Percentiles rank a stretch among this genome's conserved stretches.
Conservation (phyloP, 2,113 vertebrate genomes). For the Microcebus tavaratra region DNA sequence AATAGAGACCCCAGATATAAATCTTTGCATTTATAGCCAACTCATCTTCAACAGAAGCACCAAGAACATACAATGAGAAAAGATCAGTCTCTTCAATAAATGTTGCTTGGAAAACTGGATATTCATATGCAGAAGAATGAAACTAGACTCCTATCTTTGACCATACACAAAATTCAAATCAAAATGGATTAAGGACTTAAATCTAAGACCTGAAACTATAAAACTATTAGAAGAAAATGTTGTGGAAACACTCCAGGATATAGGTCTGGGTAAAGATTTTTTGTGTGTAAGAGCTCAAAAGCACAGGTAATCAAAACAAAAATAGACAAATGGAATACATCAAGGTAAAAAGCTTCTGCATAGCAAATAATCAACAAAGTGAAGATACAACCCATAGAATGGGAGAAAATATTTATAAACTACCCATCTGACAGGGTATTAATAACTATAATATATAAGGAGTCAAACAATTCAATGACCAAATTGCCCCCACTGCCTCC, state of each 20-base stretch:
- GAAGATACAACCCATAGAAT: not conserved
- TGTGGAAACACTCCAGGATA: too few species aligned
- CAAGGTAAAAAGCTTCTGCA: not conserved
- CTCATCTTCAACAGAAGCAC: too few species aligned
- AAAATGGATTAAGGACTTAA: not conserved
- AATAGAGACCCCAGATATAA: too few species aligned
- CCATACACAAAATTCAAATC: not conserved
- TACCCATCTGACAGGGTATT: not conserved
- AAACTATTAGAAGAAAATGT: too few species aligned
- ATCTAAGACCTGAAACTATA: not conserved
- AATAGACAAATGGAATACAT: not conserved
- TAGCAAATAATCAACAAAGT: not conserved
- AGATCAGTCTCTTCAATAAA: not conserved
- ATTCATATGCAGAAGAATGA: not conserved
- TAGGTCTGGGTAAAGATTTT: too few species aligned
- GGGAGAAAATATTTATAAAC: not conserved
- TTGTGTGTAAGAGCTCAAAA: too few species aligned
- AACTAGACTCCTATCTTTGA: not conserved
- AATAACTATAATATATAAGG: not conserved
- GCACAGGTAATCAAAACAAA: not conserved
- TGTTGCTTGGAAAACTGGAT: not conserved
- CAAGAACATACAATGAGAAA: not conserved
- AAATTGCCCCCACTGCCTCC: not conserved
- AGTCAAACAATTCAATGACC: not conserved
- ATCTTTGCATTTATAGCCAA: too few species aligned